Base-by-base conservation (phyloP, 2,797 vertebrate genomes). In the Enteromius thamalakanensis region DNA sequence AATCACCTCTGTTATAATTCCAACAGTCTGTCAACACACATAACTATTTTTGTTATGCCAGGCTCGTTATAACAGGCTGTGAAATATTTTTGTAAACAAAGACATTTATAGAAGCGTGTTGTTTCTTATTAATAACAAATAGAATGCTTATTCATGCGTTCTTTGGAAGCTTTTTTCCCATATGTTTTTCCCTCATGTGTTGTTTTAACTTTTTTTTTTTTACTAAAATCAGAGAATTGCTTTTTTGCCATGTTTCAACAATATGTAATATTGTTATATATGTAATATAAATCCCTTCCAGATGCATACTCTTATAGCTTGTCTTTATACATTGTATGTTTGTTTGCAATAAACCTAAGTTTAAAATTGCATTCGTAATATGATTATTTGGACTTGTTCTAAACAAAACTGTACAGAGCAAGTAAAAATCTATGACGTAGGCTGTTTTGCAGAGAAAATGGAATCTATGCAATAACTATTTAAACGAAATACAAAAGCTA, bases 181-280 rank as follows among this genome's bases (percentile, higher is more conserved):
- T n/a, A 37, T n/a, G n/a, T n/a, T n/a, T n/a, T n/a, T n/a, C n/a
- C 15, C 34, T 12, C 11, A n/a, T 40, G 32, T 47, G 55, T 75
- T 55, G 72, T 78, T 62, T 62, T 77, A 23, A 23, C 15, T 76
- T 6, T 3, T 4, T 65, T 12, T 14, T 6, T 7, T 65, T 64
- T n/a, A 68, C 47, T 79, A 14, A 40, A 68, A 17, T 19, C 14
- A 12, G 12, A 65, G 47, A 69, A 58, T 72, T 49, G 12, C 4
- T 34, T 49, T 79, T 49, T 76, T 65, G 32, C 6, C 76, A 68
- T 79, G 45, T 8, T 58, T 70, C 37, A 58, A 53, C 19, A 70
- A 58, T 67, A 42, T 70, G 64, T 49, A 7, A 42, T 45, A 80
- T 58, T 80, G 10, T 70, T 34, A 80, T 40, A 9, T 40, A 9